Percentiles rank a stretch among this genome's conserved stretches.
phyloP scores from a whole-genome alignment of 2,113 vertebrate genomes.

The Gadus chalcogrammus region DNA sequence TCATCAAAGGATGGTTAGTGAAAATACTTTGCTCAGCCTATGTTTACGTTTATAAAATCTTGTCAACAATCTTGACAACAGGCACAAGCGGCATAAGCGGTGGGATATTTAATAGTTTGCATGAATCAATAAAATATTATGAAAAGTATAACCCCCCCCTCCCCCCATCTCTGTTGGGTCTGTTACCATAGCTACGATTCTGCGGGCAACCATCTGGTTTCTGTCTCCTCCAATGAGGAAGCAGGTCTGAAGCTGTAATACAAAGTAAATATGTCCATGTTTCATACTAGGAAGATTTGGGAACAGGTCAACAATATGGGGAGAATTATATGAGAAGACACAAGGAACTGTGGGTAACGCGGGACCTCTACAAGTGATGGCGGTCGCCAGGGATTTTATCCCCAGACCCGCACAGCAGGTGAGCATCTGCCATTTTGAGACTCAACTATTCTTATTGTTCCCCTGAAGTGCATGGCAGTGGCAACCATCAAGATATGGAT shows the following conservation, averaged over 20 bases:
- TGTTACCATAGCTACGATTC: constrained; percentile 97
- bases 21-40: too few relatives aligned
- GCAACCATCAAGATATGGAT: constrained; percentile 58
- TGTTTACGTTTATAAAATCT: too few relatives aligned
- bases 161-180: constrained; percentile 80
- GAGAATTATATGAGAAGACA: constrained; percentile 63
- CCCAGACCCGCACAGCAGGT: constrained; percentile 78
- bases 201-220: constrained; percentile 92
- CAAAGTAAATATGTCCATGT: constrained; percentile 93
- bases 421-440: constrained; percentile 80
- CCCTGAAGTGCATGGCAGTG: constrained; percentile 61
- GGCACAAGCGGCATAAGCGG: too few relatives aligned
- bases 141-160: neutral
- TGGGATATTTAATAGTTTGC: too few relatives aligned
- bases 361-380: constrained; percentile 83
- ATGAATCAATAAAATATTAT: too few relatives aligned
- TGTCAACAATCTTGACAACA: too few relatives aligned
- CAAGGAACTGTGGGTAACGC: constrained; percentile 73
- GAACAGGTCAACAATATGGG: constrained; percentile 64
- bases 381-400: constrained; percentile 74
- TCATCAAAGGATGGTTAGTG: too few relatives aligned
- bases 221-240: constrained; percentile 88
- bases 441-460: constrained; percentile 71
- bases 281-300: constrained; percentile 85
- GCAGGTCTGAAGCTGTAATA: constrained; percentile 86